phyloP scores from a whole-genome alignment of 2,888 invertebrate genomes.

The Meiosimyza decipiens region DNA sequence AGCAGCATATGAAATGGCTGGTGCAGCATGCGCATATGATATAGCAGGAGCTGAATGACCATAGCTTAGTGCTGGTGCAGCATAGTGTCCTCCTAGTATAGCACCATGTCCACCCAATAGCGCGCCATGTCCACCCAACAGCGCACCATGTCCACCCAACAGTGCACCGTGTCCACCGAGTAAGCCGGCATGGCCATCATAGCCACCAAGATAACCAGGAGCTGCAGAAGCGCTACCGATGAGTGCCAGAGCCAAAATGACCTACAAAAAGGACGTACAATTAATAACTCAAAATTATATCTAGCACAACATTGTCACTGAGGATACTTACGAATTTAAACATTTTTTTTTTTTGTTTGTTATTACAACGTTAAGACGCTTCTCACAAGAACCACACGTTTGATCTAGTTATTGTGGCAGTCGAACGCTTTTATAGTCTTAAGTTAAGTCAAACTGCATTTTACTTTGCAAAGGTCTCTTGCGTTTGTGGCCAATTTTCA shows the following conservation, averaged over 20 bases:
- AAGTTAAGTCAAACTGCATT: not conserved
- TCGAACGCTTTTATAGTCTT: slow-evolving; percentile 41
- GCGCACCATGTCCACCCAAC: slow-evolving; percentile 33
- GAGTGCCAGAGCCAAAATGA: slow-evolving; percentile 55
- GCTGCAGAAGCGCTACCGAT: slow-evolving; percentile 60
- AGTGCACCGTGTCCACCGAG: slow-evolving; percentile 40
- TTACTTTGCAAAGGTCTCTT: slow-evolving; percentile 6
- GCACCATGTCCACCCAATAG: slow-evolving; percentile 41
- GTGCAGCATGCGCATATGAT: slow-evolving; percentile 48
- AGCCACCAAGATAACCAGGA: slow-evolving; percentile 57
- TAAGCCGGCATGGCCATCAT: slow-evolving; percentile 32
- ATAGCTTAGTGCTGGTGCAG: slow-evolving; percentile 42
- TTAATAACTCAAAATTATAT: not conserved
- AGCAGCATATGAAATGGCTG: slow-evolving; percentile 50
- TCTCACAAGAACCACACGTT: slow-evolving; percentile 49
- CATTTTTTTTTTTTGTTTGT: slow-evolving; percentile 46
- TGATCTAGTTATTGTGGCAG: slow-evolving; percentile 34
- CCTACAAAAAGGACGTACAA: slow-evolving; percentile 43
- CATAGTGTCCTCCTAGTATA: slow-evolving; percentile 16
- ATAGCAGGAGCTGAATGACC: slow-evolving; percentile 45
- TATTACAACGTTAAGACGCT: slow-evolving; percentile 24
- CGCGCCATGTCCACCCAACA: slow-evolving; percentile 40
- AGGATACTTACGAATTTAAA: slow-evolving; percentile 58
- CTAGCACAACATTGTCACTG: not conserved
- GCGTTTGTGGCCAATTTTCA: not conserved